Evolutionary conservation across 2,113 vertebrate genomes (phyloP), one percentile per base, ranked within the genome.

Genomic region (Vanacampus margaritifer): DNA sequence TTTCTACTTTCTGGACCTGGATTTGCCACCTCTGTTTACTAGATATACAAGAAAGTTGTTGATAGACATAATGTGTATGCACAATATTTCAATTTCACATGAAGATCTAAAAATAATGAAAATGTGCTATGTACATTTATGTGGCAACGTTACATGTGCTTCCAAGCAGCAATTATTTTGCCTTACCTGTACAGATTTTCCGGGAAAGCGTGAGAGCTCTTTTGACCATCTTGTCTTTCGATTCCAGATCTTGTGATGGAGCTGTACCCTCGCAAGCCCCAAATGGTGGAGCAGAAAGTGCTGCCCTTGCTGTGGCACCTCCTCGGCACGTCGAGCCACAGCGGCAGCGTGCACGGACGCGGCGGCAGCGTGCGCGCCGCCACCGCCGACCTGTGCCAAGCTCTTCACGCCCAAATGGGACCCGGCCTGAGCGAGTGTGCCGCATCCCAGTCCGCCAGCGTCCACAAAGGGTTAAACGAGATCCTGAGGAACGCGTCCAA

Each of bases 301-400:
- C 81, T 95, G 10, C 92, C 86, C 8, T 89, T 97, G 72, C 89
- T 97, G 16, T 97, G 96, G 95, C 93, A 95, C 68, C 94, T 97
- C 5, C 89, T 97, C 76, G 90, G 95, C 21, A 91, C 88, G 46
- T 90, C 92, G 71, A 89, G 87, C 2, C 92, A 89, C 76, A 93
- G 94, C 17, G 93, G 95, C 63, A 91, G 90, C 19, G 61, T 93
- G 43, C 92, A 93, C 7, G 92, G 93, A 53, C 89, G 93, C 0
- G 91, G 92, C 0, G 90, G 93, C 43, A 95, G 92, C 39, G 81
- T 95, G 37, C 90, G 93, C 59, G 67, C 78, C 17, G 94, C 95
- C 67, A 93, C 93, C 0, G 87, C 88, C 50, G 92, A 89, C 70
- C 76, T 98, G 60, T 93, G 94, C 2, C 91, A 90, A 86, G 93